Evolutionary conservation across 2,113 vertebrate species (phyloP), one percentile per base, ranked within the genome.

Genomic region (Myotis yumanensis): DNA sequence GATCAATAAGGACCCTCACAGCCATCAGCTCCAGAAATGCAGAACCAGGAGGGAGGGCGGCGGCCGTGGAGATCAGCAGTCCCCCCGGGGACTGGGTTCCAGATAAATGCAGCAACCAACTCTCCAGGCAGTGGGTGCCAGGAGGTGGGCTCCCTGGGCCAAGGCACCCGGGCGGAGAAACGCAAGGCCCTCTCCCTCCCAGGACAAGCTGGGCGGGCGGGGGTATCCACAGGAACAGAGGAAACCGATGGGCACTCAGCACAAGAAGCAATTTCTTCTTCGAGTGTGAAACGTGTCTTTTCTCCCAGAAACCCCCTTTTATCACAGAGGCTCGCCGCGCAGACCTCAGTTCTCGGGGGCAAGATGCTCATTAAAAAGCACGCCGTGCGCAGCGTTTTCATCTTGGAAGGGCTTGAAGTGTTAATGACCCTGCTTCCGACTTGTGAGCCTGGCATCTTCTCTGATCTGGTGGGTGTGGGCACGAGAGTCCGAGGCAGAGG

Each of bases 371-470:
- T 92, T 97, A 88, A 93, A 96, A 93, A 68, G 76, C 86, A 52
- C 72, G 75, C 73, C 32, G 22, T 23, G 75, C 48, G 82, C 28
- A 23, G 43, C 82, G 79, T 90, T 96, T 92, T 73, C 88, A 92
- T 95, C 94, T 86, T 51, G 85, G 90, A 93, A 85, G 51, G 48
- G 72, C 77, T 92, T 71, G 81, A 88, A 93, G 86, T 93, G 96
- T 96, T 96, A 95, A 95, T 92, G n/a, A 66, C 73, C 89, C 87
- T 52, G 32, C 52, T 80, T 93, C 87, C 95, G 82, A 86, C 80
- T 76, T 87, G 88, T 66, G 90, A 90, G 90, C 48, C 77, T 93
- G 77, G 94, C 92, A 71, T 89, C 76, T 52, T 52, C 48, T 94
- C 88, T 85, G 71, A 93, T 82, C 85, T 69, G 77, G 95, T 95